These are phyloP conservation scores for Metaphire vulgaris DNA, from an alignment of 1,140 invertebrate species.

Conservation along the genomic window DNA sequence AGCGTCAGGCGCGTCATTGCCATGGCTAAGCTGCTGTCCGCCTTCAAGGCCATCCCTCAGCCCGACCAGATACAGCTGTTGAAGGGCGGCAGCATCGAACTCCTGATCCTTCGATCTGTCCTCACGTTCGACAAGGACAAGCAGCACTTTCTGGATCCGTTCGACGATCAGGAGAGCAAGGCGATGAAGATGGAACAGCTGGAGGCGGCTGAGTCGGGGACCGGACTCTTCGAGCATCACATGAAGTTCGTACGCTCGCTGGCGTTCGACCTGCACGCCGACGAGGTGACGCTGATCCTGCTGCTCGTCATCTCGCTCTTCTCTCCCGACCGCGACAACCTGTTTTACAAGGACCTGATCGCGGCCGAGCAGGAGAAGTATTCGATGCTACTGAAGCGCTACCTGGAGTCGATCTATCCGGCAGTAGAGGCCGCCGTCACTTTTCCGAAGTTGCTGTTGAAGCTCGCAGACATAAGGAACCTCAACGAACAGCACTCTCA, in stretches of 20 bases:
- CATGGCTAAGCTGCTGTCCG: slow-evolving; percentile 50
- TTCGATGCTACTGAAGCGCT: slow-evolving; percentile 51
- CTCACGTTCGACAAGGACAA: slow-evolving; percentile 51
- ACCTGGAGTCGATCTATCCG: slow-evolving; percentile 54
- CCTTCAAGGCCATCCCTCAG: slow-evolving; percentile 51
- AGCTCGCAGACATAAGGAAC: slow-evolving; percentile 55
- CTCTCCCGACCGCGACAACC: slow-evolving; percentile 52
- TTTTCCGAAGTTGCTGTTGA: slow-evolving; percentile 55
- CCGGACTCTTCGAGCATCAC: background rate
- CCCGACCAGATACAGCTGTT: slow-evolving; percentile 54
- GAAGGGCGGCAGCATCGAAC: slow-evolving; percentile 54
- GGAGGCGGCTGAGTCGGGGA: background rate
- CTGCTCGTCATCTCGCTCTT: slow-evolving; percentile 54
- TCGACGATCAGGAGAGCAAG: slow-evolving; percentile 43
- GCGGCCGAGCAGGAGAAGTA: slow-evolving; percentile 54
- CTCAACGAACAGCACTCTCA: slow-evolving; percentile 51
- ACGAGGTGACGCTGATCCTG: slow-evolving; percentile 53
- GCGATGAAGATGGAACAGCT: slow-evolving; percentile 44
- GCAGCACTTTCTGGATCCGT: slow-evolving; percentile 49
- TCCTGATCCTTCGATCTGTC: slow-evolving; percentile 55
- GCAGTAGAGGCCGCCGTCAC: slow-evolving; percentile 41
- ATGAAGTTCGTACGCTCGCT: background rate
- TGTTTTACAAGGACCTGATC: slow-evolving; percentile 44
- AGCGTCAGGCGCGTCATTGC: slow-evolving; percentile 52
- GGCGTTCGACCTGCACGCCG: slow-evolving; percentile 46